Percentiles rank a stretch among this genome's conserved stretches.
These are phyloP conservation scores for Gorsachius magnificus DNA, from an alignment of 2,797 vertebrate species.

Conservation along the genomic window DNA sequence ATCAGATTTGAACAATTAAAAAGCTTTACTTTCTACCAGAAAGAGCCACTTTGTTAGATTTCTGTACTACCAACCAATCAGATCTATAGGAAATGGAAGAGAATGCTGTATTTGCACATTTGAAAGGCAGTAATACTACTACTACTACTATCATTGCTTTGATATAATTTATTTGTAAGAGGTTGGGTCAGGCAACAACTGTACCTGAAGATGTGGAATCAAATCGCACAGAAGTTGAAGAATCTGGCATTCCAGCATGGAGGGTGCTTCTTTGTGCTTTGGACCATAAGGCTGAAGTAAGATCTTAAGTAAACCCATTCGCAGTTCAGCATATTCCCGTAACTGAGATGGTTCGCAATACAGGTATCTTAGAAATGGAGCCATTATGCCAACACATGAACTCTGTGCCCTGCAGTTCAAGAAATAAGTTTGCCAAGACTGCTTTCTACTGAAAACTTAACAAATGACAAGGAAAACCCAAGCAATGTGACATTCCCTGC, in stretches of 20 bases:
- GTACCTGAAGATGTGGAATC: conserved; percentile 88
- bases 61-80: neutral
- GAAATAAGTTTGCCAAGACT: neutral
- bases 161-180: neutral
- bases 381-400: conserved; percentile 83
- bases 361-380: conserved; percentile 88
- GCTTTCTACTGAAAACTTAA: neutral
- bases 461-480: neutral
- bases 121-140: neutral
- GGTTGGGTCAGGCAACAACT: neutral
- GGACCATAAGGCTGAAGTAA: conserved; percentile 73
- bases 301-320: conserved; percentile 83
- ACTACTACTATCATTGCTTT: rapidly evolving
- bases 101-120: neutral
- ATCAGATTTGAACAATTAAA: neutral
- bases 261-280: conserved; percentile 41
- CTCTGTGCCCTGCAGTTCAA: conserved; percentile 77
- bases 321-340: conserved; percentile 82
- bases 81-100: neutral
- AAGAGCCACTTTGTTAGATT: neutral
- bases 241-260: conserved; percentile 68
- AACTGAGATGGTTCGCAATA: conserved; percentile 89
- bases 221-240: conserved; percentile 83
- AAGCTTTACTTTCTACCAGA: neutral
- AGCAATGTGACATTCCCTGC: neutral